phyloP scores from a whole-genome alignment of 2,888 invertebrate species.

The Rosalia funebris region DNA sequence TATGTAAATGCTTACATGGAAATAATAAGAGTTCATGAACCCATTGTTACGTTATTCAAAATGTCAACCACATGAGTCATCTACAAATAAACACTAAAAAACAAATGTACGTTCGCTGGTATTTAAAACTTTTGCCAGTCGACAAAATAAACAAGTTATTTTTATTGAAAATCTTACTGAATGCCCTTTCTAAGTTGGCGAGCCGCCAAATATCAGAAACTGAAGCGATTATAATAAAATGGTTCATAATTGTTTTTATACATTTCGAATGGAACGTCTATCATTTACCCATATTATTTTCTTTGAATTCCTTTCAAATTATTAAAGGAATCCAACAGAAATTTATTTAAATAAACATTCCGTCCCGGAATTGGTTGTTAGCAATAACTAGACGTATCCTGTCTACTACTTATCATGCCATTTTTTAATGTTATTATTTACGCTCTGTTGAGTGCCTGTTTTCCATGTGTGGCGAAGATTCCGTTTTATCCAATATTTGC shows the following conservation, averaged over 20 bases:
- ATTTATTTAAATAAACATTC: not conserved
- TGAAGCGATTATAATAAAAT: not conserved
- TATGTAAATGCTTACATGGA: too few relatives aligned
- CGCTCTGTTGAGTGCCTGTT: not conserved
- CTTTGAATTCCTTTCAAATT: too few relatives aligned
- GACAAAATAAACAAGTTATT: conserved; percentile 29
- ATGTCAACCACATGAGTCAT: conserved; percentile 11
- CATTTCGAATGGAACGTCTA: not conserved
- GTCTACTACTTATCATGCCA: not conserved
- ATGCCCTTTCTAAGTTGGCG: conserved; percentile 7
- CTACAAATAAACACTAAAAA: conserved; percentile 30
- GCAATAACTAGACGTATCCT: not conserved
- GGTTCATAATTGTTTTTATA: not conserved
- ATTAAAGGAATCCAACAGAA: not conserved
- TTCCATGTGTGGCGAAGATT: not conserved
- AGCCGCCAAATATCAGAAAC: not conserved
- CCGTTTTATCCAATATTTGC: too few relatives aligned
- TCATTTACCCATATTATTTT: too few relatives aligned
- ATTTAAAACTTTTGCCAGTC: conserved; percentile 31
- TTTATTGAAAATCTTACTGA: conserved; percentile 2
- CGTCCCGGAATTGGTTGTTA: not conserved
- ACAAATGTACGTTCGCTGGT: conserved; percentile 17
- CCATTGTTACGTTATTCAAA: conserved; percentile 13
- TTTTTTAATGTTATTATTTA: not conserved
- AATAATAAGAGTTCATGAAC: conserved; percentile 15